A percentile compares a stretch with the other conserved stretches of the same genome.
Evolutionary conservation across 2,888 invertebrate genomes (phyloP).

Genomic region (Lasius fuliginosus): DNA sequence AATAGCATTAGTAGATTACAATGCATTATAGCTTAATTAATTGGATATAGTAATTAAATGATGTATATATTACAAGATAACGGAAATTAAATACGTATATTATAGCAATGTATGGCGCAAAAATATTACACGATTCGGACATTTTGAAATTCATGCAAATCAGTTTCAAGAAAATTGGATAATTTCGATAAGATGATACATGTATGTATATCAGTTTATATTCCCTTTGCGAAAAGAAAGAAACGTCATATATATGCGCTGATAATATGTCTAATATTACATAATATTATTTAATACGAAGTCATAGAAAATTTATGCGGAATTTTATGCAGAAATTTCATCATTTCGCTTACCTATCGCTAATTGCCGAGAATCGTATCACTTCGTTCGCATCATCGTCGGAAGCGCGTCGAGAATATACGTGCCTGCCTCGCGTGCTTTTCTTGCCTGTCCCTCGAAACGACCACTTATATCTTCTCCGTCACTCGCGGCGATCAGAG

Average conservation of each 20-base stretch:
- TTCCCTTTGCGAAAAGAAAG: not conserved
- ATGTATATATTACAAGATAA: not conserved
- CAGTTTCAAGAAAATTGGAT: not conserved
- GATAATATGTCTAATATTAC: no score
- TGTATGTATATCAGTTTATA: not conserved
- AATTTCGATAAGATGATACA: not conserved
- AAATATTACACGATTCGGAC: not conserved
- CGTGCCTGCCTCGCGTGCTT: not conserved
- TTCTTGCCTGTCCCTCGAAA: constrained; percentile 9
- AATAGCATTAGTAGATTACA: not conserved
- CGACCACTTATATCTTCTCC: constrained; percentile 8
- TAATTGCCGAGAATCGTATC: constrained; percentile 13
- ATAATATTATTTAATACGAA: not conserved
- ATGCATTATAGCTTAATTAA: constrained; percentile 30
- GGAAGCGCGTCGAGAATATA: constrained; percentile 16
- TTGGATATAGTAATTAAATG: not conserved
- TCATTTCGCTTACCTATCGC: constrained; percentile 30
- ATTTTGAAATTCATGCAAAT: not conserved
- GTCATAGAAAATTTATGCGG: not conserved
- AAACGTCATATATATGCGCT: not conserved
- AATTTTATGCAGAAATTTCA: not conserved
- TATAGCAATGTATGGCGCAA: not conserved
- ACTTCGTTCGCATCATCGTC: constrained; percentile 21
- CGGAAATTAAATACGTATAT: not conserved
- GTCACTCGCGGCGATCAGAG: constrained; percentile 62